Conservation (phyloP, 2,797 vertebrate genomes). For the Darevskia nairensis region DNA sequence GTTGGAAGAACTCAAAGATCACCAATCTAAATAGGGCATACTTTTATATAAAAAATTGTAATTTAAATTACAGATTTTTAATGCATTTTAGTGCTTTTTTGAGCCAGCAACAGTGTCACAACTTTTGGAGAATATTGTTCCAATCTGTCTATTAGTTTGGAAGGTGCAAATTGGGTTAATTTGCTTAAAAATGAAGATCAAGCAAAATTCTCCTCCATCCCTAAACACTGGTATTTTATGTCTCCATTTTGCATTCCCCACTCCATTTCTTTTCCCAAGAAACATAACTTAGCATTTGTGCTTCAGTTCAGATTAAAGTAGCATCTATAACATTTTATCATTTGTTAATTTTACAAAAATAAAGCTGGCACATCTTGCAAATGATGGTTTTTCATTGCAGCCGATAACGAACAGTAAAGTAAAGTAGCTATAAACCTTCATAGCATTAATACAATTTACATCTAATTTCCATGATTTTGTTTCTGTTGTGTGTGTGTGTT, state of each 20-base stretch:
- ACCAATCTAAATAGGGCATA: too few species aligned
- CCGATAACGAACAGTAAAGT: conserved; percentile 1
- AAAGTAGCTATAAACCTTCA: not conserved
- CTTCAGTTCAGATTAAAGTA: not conserved
- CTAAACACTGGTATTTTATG: not conserved
- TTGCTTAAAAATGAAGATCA: too few species aligned
- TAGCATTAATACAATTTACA: conserved; percentile 2
- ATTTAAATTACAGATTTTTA: too few species aligned
- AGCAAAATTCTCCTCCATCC: too few species aligned
- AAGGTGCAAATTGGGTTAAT: too few species aligned
- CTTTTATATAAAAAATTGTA: too few species aligned
- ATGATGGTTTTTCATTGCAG: not conserved
- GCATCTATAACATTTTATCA: not conserved
- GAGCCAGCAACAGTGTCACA: too few species aligned
- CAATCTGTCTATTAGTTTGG: too few species aligned
- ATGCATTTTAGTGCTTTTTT: too few species aligned
- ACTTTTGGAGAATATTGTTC: too few species aligned
- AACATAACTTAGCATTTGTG: not conserved
- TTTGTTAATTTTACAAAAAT: conserved; percentile 12
- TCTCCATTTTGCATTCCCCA: not conserved
- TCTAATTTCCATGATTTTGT: not conserved
- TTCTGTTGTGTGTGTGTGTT: too few species aligned
- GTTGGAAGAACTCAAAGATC: too few species aligned
- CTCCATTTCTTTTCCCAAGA: not conserved
- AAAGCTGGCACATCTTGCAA: not conserved